Percentiles rank a stretch among this genome's conserved stretches.
These are phyloP conservation scores for Semicossyphus pulcher DNA, from an alignment of 2,113 vertebrate genomes.

Conservation along the genomic window DNA sequence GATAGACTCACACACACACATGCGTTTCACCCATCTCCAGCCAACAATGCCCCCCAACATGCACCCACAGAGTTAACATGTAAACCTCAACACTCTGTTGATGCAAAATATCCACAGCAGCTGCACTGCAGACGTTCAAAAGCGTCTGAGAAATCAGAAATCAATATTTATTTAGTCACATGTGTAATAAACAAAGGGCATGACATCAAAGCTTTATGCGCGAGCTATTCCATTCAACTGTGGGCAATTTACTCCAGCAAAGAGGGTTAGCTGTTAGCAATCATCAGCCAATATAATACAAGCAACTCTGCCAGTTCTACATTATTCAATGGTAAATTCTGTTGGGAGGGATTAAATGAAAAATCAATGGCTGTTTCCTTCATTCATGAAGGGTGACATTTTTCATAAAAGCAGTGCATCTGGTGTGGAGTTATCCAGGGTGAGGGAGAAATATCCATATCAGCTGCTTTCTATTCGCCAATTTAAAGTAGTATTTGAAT, in stretches of 20 bases:
- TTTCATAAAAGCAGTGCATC: constrained; percentile 85
- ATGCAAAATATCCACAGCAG: constrained; percentile 84
- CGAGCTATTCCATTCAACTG: constrained; percentile 89
- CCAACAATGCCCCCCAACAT: constrained; percentile 7
- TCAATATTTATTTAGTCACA: constrained; percentile 98
- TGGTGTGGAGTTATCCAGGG: constrained; percentile 76
- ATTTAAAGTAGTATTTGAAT: not conserved
- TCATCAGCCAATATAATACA: constrained; percentile 87
- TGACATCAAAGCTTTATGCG: constrained; percentile 91
- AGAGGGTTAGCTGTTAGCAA: constrained; percentile 78
- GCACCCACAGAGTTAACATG: constrained; percentile 21
- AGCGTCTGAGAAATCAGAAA: constrained; percentile 91
- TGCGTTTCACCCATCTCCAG: constrained; percentile 17
- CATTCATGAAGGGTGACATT: constrained; percentile 89
- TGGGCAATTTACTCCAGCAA: constrained; percentile 91
- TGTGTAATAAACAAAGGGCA: constrained; percentile 91
- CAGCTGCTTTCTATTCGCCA: not conserved
- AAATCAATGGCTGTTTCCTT: constrained; percentile 95
- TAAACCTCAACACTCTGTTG: constrained; percentile 84
- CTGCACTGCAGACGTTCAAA: constrained; percentile 91
- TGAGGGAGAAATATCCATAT: constrained; percentile 14
- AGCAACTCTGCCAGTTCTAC: constrained; percentile 84
- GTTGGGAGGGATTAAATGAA: constrained; percentile 92
- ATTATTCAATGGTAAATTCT: constrained; percentile 91
- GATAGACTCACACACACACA: constrained; percentile 29